A percentile compares a stretch with the other conserved stretches of the same genome.
Conservation (phyloP, 2,113 vertebrate species). For the Callithrix jacchus region DNA sequence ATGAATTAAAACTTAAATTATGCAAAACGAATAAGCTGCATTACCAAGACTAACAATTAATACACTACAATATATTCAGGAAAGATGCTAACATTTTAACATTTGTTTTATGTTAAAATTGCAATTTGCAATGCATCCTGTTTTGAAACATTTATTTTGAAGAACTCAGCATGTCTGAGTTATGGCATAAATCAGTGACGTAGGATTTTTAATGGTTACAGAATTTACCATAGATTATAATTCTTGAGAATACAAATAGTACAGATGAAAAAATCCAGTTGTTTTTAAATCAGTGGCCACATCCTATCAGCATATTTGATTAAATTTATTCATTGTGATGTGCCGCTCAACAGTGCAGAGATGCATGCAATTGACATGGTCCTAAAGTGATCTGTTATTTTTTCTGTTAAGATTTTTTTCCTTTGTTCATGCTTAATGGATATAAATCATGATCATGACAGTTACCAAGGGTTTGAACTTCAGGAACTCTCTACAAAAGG, state of each 20-base stretch:
- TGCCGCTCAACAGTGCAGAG: constrained; percentile 72
- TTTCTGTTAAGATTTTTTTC: constrained; percentile 68
- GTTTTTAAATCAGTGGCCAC: constrained; percentile 72
- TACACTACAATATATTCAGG: constrained; percentile 78
- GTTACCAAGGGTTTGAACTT: constrained; percentile 60
- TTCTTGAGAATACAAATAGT: constrained; percentile 58
- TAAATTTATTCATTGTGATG: constrained; percentile 67
- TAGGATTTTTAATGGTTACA: constrained; percentile 75
- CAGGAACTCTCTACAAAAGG: constrained; percentile 2
- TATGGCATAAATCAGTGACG: constrained; percentile 76
- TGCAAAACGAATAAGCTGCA: constrained; percentile 87
- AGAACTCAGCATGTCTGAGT: constrained; percentile 72
- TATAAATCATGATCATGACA: constrained; percentile 66
- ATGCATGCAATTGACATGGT: constrained; percentile 64
- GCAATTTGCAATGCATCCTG: constrained; percentile 62
- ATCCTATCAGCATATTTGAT: constrained; percentile 69
- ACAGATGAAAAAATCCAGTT: constrained; percentile 48
- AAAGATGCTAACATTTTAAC: constrained; percentile 78
- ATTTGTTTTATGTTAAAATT: constrained; percentile 79
- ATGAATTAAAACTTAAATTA: constrained; percentile 90
- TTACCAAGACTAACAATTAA: constrained; percentile 86
- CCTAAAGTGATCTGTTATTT: constrained; percentile 64
- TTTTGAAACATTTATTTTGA: constrained; percentile 76
- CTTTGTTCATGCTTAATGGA: constrained; percentile 51
- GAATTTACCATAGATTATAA: constrained; percentile 79